These are phyloP conservation scores for Pelodiscus sinensis DNA, from an alignment of 2,113 vertebrate species.

Conservation along the genomic window DNA sequence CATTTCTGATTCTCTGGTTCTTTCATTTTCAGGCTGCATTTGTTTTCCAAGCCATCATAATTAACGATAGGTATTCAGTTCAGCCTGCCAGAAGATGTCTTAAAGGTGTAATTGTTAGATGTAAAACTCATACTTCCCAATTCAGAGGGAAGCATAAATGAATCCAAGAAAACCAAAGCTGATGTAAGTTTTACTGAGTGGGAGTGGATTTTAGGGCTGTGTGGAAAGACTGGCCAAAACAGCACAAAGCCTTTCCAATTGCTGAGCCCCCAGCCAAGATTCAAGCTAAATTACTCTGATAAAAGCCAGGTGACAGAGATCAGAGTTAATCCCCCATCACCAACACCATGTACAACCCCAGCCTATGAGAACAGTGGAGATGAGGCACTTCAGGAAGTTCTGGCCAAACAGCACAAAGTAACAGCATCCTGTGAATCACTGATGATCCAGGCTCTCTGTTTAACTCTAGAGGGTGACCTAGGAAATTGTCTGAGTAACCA, in stretches of 20 bases:
- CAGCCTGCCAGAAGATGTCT: constrained; percentile 56
- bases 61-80: constrained; percentile 65
- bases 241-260: neutral
- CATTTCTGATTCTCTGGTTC: constrained; percentile 8
- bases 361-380: too few species aligned
- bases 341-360: too few species aligned
- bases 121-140: constrained; percentile 51
- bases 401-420: too few species aligned
- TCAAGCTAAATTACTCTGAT: neutral
- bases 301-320: neutral
- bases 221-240: neutral
- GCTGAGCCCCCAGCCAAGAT: neutral
- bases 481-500: too few species aligned
- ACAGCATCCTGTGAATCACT: too few species aligned
- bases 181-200: neutral
- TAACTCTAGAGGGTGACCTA: too few species aligned
- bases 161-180: neutral
- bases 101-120: constrained; percentile 65
- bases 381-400: too few species aligned
- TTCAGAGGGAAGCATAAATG: neutral
- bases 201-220: neutral
- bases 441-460: too few species aligned
- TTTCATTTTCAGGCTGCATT: constrained; percentile 41
- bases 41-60: constrained; percentile 50
- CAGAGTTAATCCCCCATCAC: neutral